These are phyloP conservation scores for Papilio aristodemus DNA, from an alignment of 1,140 invertebrate genomes.

Conservation along the genomic window DNA sequence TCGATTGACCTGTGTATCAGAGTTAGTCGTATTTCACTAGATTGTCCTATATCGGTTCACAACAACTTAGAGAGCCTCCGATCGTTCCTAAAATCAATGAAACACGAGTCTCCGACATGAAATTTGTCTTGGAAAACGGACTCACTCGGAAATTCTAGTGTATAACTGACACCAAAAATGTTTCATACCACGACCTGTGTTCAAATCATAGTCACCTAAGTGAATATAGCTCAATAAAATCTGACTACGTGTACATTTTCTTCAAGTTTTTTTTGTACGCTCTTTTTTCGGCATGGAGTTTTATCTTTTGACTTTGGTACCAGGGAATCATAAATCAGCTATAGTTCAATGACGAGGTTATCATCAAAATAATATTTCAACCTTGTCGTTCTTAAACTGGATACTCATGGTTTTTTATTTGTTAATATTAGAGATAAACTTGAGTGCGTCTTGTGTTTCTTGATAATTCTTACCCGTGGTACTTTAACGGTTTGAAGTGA, in stretches of 20 bases:
- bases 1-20: not conserved
- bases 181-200: too few species aligned
- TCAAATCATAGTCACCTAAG: too few species aligned
- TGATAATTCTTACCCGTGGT: not conserved
- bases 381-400: constrained; percentile 25
- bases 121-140: too few species aligned
- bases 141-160: too few species aligned
- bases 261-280: too few species aligned
- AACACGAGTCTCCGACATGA: too few species aligned
- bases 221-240: too few species aligned
- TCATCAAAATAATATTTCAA: constrained; percentile 32
- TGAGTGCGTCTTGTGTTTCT: not conserved
- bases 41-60: not conserved
- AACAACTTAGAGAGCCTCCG: not conserved
- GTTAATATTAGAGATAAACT: not conserved
- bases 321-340: not conserved
- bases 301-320: not conserved
- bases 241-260: too few species aligned
- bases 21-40: not conserved
- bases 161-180: too few species aligned
- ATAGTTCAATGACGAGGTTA: not conserved
- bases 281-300: not conserved
- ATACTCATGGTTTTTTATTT: not conserved
- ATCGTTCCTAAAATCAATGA: not conserved
- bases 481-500: too few species aligned